Percentiles rank a stretch among this genome's conserved stretches.
phyloP scores from a whole-genome alignment of 2,888 invertebrate genomes.

The Notodonta dromedarius region DNA sequence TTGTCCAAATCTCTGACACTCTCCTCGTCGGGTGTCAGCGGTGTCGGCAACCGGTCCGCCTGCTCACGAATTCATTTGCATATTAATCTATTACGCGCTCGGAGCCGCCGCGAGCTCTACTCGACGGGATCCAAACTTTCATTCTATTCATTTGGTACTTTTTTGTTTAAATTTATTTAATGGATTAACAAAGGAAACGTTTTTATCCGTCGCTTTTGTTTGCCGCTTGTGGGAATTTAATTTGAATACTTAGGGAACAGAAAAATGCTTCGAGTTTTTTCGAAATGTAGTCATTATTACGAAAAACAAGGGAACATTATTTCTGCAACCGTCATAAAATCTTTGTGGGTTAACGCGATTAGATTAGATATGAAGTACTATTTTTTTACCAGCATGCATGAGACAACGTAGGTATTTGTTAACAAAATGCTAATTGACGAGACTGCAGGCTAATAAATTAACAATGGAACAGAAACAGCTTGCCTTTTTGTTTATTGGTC shows the following conservation, averaged over 20 bases:
- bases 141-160: slow-evolving; percentile 31
- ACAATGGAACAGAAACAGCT: no score
- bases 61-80: slow-evolving; percentile 26
- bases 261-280: slow-evolving; percentile 6
- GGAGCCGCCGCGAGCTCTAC: slow-evolving; percentile 21
- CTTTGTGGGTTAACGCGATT: no score
- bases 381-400: no score
- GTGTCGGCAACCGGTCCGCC: background rate
- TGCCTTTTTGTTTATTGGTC: no score
- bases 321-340: no score
- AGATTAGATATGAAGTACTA: no score
- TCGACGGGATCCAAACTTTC: slow-evolving; percentile 33
- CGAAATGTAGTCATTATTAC: slow-evolving; percentile 26
- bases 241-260: slow-evolving; percentile 26
- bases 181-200: slow-evolving; percentile 37
- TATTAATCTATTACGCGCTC: slow-evolving; percentile 38
- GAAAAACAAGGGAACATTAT: slow-evolving; percentile 15
- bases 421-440: no score
- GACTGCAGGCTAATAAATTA: no score
- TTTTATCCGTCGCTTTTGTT: slow-evolving; percentile 34
- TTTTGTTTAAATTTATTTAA: slow-evolving; percentile 39
- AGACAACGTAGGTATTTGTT: no score
- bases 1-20: background rate
- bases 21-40: background rate
- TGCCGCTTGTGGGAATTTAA: slow-evolving; percentile 28